A percentile compares a stretch with the other conserved stretches of the same genome.
Evolutionary conservation across 2,888 invertebrate species (phyloP).

Genomic region (Cryptops parisi): DNA sequence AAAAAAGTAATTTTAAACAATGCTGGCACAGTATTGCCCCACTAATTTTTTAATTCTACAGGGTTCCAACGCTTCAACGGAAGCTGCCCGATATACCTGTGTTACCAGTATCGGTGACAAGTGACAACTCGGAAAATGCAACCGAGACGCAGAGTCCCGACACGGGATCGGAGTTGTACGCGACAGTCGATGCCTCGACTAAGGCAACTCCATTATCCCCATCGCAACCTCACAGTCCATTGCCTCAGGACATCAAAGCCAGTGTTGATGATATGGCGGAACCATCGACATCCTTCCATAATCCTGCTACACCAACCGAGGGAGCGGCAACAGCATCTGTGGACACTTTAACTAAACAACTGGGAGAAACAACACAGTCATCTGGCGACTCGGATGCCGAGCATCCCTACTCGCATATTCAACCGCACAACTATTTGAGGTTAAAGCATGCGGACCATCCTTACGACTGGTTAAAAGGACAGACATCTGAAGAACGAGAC

Average conservation of each 20-base stretch:
- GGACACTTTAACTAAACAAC: not conserved
- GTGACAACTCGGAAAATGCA: not conserved
- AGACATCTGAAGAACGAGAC: conserved; percentile 21
- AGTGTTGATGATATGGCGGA: not conserved
- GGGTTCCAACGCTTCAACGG: conserved; percentile 11
- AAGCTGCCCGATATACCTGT: conserved; percentile 11
- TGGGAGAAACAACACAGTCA: not conserved
- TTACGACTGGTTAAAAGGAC: conserved; percentile 27
- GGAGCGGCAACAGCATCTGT: not conserved
- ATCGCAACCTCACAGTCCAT: not conserved
- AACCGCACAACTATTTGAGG: conserved; percentile 27
- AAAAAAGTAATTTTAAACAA: too few species aligned
- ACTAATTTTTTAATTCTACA: too few species aligned
- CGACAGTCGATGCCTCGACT: conserved; percentile 3
- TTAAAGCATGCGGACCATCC: conserved; percentile 27
- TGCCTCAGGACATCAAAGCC: not conserved
- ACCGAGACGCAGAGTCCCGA: conserved; percentile 3
- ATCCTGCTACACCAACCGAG: not conserved
- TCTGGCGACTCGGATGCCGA: conserved; percentile 29
- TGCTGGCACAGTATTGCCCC: too few species aligned
- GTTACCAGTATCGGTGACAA: not conserved
- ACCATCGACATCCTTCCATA: not conserved
- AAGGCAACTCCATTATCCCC: not conserved
- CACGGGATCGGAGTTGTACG: conserved; percentile 8
- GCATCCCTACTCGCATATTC: conserved; percentile 59